Base-by-base conservation (phyloP, 2,797 vertebrate genomes). In the Oreonectes daqikongensis region DNA sequence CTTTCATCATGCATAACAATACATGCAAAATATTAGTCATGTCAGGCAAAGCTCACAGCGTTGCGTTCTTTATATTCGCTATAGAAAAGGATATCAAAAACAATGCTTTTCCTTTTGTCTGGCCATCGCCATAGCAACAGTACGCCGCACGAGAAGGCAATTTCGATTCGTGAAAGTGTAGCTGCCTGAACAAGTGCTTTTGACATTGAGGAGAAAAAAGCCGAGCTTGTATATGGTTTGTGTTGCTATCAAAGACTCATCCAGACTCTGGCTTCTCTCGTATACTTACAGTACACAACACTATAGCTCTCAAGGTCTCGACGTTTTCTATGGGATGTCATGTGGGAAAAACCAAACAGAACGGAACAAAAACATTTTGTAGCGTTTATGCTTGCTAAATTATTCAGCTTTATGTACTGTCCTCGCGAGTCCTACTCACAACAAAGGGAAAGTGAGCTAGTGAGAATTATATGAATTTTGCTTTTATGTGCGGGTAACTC, bases 161-260 rank as follows among this genome's bases (percentile, higher is more conserved):
- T 81, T 74, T 69, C 20, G 30, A 52, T 78, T 72, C 2, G 20
- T 61, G 53, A n/a, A 75, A 74, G 74, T 28, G 61, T 70, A 18
- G 66, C 66, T 20, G 7, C 46, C 57, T 65, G 75, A 55, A 78
- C 65, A 77, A 77, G 80, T 57, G 66, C 75, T 52, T 64, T 68
- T 74, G 75, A 74, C 80, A 78, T 70, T 71, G 79, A 80, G 74
- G 61, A 72, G 74, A 77, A 65, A 70, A 75, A 59, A 70, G 50
- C 72, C 65, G 66, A 46, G 10, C 18, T 57, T 75, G 65, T 17
- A 17, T 57, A 38, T 50, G 75, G 60, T 74, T 57, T 70, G 52
- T 69, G 63, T 77, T 68, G 64, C 70, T 40, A 35, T 40, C 46
- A 59, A 50, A 79, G 57, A 30, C 70, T 15, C 26, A 46, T 69